These are phyloP conservation scores for Mesocentrotus franciscanus DNA, from an alignment of 53 echinoderm and acorn worm genomes.

Conservation along the genomic window DNA sequence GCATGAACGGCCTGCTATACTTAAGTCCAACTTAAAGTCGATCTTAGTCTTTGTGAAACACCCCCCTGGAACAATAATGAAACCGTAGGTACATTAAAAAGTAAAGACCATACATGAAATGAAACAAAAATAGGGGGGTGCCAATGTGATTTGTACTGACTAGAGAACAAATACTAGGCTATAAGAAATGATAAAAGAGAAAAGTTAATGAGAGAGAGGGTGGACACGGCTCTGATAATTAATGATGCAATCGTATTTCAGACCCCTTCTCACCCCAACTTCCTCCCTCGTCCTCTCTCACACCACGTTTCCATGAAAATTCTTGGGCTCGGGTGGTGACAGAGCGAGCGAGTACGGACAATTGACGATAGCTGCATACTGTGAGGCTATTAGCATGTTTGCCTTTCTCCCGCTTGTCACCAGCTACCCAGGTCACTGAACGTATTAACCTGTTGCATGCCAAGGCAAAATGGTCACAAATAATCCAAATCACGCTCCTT, in stretches of 20 bases:
- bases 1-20: too few species aligned
- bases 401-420: conserved; percentile 26
- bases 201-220: not conserved
- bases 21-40: too few species aligned
- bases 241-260: not conserved
- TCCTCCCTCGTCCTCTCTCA: not conserved
- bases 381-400: conserved; percentile 44
- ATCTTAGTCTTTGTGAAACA: too few species aligned
- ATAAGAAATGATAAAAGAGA: not conserved
- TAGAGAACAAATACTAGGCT: not conserved
- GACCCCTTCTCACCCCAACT: not conserved
- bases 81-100: too few species aligned
- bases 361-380: conserved; percentile 4
- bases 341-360: conserved; percentile 4
- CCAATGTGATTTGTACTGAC: too few species aligned
- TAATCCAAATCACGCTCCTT: not conserved
- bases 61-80: too few species aligned
- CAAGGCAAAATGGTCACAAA: not conserved
- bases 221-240: not conserved
- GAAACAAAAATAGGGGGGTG: too few species aligned
- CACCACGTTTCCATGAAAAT: conserved; percentile 9
- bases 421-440: conserved; percentile 2
- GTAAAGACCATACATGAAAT: too few species aligned
- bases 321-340: conserved; percentile 7
- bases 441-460: conserved; percentile 29